Evolutionary conservation across 2,888 invertebrate species (phyloP).

Genomic region (Dexiosoma caninum): DNA sequence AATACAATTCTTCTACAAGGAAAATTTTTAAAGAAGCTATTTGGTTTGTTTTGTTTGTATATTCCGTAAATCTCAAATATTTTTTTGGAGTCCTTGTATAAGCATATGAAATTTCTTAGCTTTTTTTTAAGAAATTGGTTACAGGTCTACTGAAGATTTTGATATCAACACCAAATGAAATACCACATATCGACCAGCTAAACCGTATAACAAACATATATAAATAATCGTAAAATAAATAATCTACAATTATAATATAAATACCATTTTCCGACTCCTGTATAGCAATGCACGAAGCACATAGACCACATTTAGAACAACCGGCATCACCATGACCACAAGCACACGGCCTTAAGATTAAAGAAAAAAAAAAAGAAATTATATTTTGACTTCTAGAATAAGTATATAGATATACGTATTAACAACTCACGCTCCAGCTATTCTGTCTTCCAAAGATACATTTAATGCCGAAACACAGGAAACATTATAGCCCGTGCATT

Average conservation of each 20-base stretch:
- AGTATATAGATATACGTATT: too few relatives aligned
- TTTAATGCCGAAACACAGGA: conserved; percentile 84
- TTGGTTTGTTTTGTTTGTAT: too few relatives aligned
- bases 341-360: conserved; percentile 86
- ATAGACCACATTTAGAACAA: conserved; percentile 94
- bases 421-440: conserved; percentile 90
- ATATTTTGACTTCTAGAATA: not conserved
- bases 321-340: conserved; percentile 98
- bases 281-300: conserved; percentile 87
- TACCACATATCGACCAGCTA: too few relatives aligned
- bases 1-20: too few relatives aligned
- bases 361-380: not conserved
- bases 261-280: conserved; percentile 77
- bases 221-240: not conserved
- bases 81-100: too few relatives aligned
- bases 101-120: too few relatives aligned
- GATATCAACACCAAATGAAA: too few relatives aligned
- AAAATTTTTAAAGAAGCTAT: too few relatives aligned
- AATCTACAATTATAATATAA: not conserved
- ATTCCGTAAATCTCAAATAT: too few relatives aligned
- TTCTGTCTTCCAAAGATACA: conserved; percentile 86
- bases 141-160: too few relatives aligned
- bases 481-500: conserved; percentile 95
- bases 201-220: too few relatives aligned
- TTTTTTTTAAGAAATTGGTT: too few relatives aligned